Evolutionary conservation across 2,888 invertebrate genomes (phyloP), one percentile per base, ranked within the genome.

Genomic region (Rutpela maculata): DNA sequence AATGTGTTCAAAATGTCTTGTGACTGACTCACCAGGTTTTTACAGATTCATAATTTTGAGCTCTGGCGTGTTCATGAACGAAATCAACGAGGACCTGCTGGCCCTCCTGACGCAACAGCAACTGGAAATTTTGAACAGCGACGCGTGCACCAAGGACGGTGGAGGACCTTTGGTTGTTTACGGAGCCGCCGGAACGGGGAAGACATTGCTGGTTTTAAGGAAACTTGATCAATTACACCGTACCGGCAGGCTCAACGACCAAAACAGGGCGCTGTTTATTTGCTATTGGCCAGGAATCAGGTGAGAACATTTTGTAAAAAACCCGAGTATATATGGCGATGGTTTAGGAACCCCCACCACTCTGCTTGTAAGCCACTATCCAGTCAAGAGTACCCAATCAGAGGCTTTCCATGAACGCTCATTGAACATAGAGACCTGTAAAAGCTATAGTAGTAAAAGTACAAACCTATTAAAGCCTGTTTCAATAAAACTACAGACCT

Each of bases 121-220:
- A 81, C 68, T 88, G 7, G 82, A 86, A 50, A 78, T 89, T 19
- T 74, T 89, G 12, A 84, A 84, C 56, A 84, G 79, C 35, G 81
- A 85, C 22, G 60, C 80, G 3, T 86, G 86, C 67, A 75, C 78
- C 12, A 81, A 83, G 38, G 82, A 84, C 15, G 83, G 85, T 9
- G 70, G 70, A 6, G 60, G 60, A n/a, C 38, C 70, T 7, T 18
- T 88, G 76, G 88, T 89, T 10, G 88, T 88, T 6, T 89, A 89
- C 75, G 89, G 89, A 12, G 88, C 88, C 15, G 89, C 89, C n/a
- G 89, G 89, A n/a, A 88, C 88, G 10, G 89, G 89, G 17, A 89
- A 89, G 82, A 89, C 89, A n/a, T 79, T 89, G 62, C 81, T 89
- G 70, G 83, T 88, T 77, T 80, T 89, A 75, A 86, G 85, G 81